Evolutionary conservation across 2,797 vertebrate genomes (phyloP).

Genomic region (Paramormyrops hopkinsi): DNA sequence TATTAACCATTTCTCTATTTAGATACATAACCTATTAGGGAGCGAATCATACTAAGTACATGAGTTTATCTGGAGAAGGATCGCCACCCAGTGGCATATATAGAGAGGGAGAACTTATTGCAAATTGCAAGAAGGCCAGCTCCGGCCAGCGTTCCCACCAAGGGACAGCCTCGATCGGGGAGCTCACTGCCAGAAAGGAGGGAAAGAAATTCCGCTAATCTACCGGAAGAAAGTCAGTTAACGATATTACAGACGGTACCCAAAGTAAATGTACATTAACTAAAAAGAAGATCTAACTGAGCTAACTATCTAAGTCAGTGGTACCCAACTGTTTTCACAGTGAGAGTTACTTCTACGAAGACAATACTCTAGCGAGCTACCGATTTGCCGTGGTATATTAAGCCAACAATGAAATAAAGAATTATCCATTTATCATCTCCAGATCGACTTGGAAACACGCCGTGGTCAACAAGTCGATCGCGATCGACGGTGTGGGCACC

Average conservation of each 20-base stretch:
- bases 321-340: background rate
- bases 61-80: background rate
- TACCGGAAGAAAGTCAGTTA: background rate
- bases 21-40: background rate
- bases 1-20: background rate
- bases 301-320: background rate
- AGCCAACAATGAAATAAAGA: background rate
- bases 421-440: background rate
- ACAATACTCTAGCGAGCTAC: background rate
- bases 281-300: background rate
- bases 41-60: background rate
- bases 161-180: background rate
- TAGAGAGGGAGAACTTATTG: background rate
- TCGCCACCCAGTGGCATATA: background rate
- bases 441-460: background rate
- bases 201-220: background rate
- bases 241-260: background rate
- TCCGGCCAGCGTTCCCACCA: background rate
- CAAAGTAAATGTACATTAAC: background rate
- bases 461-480: background rate
- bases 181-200: background rate
- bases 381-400: background rate
- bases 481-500: background rate
- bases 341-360: background rate
- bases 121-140: background rate